phyloP scores from a whole-genome alignment of 2,797 vertebrate species.

The Etheostoma perlongum region DNA sequence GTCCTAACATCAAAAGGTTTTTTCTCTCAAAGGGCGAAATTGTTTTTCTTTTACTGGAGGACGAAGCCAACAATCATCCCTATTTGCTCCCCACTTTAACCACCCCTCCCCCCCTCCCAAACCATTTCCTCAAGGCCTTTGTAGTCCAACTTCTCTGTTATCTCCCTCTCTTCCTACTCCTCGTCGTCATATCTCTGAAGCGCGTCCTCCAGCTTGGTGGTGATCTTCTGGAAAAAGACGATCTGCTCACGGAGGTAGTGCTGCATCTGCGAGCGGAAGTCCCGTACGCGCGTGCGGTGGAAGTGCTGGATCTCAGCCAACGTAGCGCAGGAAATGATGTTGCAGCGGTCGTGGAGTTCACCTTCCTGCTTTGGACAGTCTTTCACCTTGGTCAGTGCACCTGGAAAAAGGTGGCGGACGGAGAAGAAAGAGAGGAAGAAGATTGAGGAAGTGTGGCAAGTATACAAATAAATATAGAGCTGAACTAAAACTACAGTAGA shows the following conservation, averaged over 20 bases:
- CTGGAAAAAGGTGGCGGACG: constrained; percentile 74
- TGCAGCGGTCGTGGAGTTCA: constrained; percentile 94
- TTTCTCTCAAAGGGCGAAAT: constrained; percentile 18
- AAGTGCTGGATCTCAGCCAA: constrained; percentile 98
- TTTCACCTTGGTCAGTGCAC: constrained; percentile 98
- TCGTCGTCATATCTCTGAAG: constrained; percentile 92
- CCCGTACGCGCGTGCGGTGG: constrained; percentile 94
- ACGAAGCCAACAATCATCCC: constrained; percentile 16
- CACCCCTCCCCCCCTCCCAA: not conserved
- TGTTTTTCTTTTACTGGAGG: constrained; percentile 14
- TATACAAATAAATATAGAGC: not conserved
- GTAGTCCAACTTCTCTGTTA: not conserved
- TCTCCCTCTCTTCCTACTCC: constrained; percentile 54
- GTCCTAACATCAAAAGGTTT: constrained; percentile 16
- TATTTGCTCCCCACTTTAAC: not conserved
- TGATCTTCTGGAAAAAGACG: constrained; percentile 97
- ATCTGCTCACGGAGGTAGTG: constrained; percentile 97
- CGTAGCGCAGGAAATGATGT: constrained; percentile 97
- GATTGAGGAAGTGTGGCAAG: not conserved
- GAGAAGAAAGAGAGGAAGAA: not conserved
- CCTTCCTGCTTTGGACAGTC: constrained; percentile 93
- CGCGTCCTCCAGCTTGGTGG: constrained; percentile 94
- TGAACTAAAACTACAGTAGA: no score
- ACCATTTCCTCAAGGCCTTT: not conserved
- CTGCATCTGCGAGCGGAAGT: constrained; percentile 97